Evolutionary conservation across 2,797 vertebrate species (phyloP), one percentile per base, ranked within the genome.

Genomic region (Helarctos malayanus): DNA sequence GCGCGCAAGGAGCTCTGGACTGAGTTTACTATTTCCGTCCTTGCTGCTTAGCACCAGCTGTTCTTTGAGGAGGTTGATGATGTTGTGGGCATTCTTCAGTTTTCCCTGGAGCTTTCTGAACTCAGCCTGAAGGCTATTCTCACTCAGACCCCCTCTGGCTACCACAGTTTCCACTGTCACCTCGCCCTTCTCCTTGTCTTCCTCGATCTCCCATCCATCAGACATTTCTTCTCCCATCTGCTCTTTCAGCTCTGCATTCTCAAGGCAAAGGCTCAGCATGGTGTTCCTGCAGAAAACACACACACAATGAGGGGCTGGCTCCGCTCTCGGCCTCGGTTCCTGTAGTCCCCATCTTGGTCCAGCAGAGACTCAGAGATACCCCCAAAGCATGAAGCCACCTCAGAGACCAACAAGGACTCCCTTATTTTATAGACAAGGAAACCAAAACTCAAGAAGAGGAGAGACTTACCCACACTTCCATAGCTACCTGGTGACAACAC

Each of bases 231-330:
- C 99, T 80, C 98, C 98, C 98, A 99, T 98, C 96, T 97, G 98
- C 52, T 98, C 98, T 95, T 99, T 99, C 83, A 99, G 96, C 52
- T 99, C 98, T 0, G 99, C 98, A 0, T 99, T 99, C 97, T 99
- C 99, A 15, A 98, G 98, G 92, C 97, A 99, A 61, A 99, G 98
- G 95, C 98, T 99, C 97, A 99, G 98, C 97, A 99, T 98, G 2
- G 99, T 99, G 96, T 99, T 99, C 99, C 99, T 99, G 96, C 10
- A 45, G 92, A 35, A 83, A 63, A 63, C 2, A 82, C 4, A 76
- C 3, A 38, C 0, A 32, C 61, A 61, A 3, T 49, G 29, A 73
- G 38, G 6, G 27, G 3, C 25, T n/a, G 52, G 2, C 2, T 47
- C 27, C 52, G n/a, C 15, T 4, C 5, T 14, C 5, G 2, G 21